These are phyloP conservation scores for Aleadryas rufinucha DNA, from an alignment of 2,113 vertebrate species.

Conservation along the genomic window DNA sequence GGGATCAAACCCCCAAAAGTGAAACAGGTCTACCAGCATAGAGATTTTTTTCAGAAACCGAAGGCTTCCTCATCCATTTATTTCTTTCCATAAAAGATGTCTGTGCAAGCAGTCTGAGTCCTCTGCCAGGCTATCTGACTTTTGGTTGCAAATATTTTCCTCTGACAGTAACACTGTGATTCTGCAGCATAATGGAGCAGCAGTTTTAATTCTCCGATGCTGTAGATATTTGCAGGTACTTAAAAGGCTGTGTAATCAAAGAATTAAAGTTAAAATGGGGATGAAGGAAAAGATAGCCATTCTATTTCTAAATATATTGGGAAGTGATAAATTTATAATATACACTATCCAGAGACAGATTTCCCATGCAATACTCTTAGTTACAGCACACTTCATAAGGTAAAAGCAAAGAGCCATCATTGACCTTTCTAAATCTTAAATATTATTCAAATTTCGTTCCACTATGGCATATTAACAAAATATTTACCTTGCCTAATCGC, in stretches of 20 bases:
- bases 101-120: slow-evolving; percentile 14
- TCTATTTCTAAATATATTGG: neutral
- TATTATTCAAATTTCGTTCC: neutral
- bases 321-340: neutral
- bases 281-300: neutral
- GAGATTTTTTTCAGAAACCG: neutral
- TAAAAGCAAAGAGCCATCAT: neutral
- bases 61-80: slow-evolving; percentile 39
- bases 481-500: slow-evolving; percentile 90
- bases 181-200: neutral
- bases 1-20: neutral
- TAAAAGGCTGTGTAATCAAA: neutral
- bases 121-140: slow-evolving; percentile 46
- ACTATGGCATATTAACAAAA: slow-evolving; percentile 32
- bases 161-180: neutral
- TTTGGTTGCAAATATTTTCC: slow-evolving; percentile 54
- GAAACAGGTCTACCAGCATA: neutral
- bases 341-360: neutral
- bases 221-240: neutral
- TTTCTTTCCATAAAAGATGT: slow-evolving; percentile 37
- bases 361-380: neutral
- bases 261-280: neutral
- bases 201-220: neutral
- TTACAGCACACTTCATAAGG: neutral
- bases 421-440: neutral